Conservation (phyloP, 1,140 invertebrate genomes). For the Eurosta solidaginis region DNA sequence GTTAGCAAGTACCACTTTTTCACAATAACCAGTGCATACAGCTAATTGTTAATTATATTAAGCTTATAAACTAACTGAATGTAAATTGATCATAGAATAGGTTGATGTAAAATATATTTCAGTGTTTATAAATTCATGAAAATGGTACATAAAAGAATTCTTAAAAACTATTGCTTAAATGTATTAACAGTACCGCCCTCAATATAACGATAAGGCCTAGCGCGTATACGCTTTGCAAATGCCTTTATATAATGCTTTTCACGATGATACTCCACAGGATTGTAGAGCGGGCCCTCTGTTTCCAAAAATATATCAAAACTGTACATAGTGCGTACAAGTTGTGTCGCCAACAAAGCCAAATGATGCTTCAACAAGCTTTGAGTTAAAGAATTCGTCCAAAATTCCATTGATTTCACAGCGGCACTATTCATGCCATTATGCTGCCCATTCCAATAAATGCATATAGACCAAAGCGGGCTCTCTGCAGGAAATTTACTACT, state of each 20-base stretch:
- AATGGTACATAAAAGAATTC: not conserved
- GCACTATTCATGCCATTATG: conserved; percentile 69
- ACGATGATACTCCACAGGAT: conserved; percentile 65
- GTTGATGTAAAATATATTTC: too few relatives aligned
- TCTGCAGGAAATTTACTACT: conserved; percentile 81
- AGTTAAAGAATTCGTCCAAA: conserved; percentile 67
- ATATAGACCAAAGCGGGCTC: conserved; percentile 76
- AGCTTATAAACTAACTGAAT: not conserved
- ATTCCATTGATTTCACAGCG: conserved; percentile 77
- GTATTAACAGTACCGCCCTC: conserved; percentile 46
- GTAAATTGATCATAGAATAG: not conserved
- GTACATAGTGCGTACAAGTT: conserved; percentile 77
- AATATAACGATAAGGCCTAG: conserved; percentile 48
- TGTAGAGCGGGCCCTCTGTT: conserved; percentile 65
- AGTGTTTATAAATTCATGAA: too few relatives aligned
- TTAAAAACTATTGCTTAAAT: conserved; percentile 47
- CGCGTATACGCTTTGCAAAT: conserved; percentile 49
- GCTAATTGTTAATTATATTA: not conserved
- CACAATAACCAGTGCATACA: too few relatives aligned
- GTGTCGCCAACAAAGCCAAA: conserved; percentile 68
- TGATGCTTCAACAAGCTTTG: conserved; percentile 44
- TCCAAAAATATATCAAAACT: conserved; percentile 89
- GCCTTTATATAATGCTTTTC: conserved; percentile 52
- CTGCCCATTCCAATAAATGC: conserved; percentile 71
- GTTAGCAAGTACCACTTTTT: too few relatives aligned